Conservation (phyloP, 2,113 vertebrate genomes). For the Struthidea cinerea region DNA sequence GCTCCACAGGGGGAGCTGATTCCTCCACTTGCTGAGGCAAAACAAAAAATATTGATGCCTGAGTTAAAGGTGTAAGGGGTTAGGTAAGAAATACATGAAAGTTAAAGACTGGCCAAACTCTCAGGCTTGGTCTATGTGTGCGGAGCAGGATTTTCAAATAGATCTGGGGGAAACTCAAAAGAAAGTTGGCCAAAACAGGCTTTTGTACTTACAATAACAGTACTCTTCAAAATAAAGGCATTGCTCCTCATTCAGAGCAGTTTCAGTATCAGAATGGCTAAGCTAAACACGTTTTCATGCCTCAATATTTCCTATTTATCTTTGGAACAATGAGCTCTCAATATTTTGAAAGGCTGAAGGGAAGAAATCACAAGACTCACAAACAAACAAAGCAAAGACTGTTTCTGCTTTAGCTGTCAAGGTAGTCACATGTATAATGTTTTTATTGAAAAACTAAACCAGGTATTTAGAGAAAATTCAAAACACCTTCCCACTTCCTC, state of each 20-base stretch:
- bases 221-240: neutral
- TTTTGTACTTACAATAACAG: neutral
- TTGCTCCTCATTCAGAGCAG: neutral
- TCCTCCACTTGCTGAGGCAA: neutral
- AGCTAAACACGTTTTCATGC: neutral
- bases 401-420: neutral
- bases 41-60: neutral
- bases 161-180: neutral
- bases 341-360: neutral
- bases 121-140: neutral
- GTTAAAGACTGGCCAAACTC: neutral
- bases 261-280: slow-evolving; percentile 12
- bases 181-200: neutral
- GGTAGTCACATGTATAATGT: neutral
- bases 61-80: neutral
- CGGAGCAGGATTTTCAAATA: neutral
- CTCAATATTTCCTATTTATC: neutral
- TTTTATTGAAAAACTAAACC: neutral
- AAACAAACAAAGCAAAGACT: neutral
- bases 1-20: neutral
- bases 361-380: neutral
- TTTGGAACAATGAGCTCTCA: neutral
- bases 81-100: neutral
- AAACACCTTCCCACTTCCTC: slow-evolving; percentile 30
- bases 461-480: neutral